A percentile compares a stretch with the other conserved stretches of the same genome.
Conservation (phyloP, 1,140 invertebrate genomes). For the Vanessa atalanta region DNA sequence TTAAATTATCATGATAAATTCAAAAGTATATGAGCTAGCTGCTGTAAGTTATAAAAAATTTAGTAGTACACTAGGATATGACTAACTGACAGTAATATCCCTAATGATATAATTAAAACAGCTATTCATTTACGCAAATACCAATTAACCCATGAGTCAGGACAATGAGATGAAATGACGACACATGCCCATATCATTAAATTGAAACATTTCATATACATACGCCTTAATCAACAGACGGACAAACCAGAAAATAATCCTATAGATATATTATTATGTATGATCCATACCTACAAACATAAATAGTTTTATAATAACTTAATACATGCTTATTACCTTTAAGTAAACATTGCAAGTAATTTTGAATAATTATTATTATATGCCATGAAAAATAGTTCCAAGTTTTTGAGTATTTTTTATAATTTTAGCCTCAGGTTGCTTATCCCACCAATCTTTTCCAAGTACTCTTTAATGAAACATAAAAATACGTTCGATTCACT, state of each 20-base stretch:
- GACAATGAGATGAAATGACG: background rate
- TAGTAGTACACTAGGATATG: constrained; percentile 9
- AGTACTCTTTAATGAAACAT: too few species aligned
- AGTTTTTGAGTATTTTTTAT: too few species aligned
- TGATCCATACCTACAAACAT: background rate
- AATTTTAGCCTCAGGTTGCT: too few species aligned
- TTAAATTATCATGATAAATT: background rate
- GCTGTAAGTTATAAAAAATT: background rate
- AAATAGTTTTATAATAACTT: background rate
- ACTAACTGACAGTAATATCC: background rate
- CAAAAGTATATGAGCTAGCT: background rate
- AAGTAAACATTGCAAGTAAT: too few species aligned
- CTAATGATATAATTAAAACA: background rate
- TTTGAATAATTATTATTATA: too few species aligned
- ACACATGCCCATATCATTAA: background rate
- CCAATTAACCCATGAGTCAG: constrained; percentile 13
- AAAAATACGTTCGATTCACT: too few species aligned
- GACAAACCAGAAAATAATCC: too few species aligned
- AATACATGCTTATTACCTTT: too few species aligned
- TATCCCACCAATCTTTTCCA: too few species aligned
- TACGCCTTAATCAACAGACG: too few species aligned
- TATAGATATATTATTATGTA: too few species aligned
- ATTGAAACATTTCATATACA: background rate
- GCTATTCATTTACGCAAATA: constrained; percentile 12
- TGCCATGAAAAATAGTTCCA: too few species aligned